These are phyloP conservation scores for Oncorhynchus gorbuscha DNA, from an alignment of 2,113 vertebrate genomes.

Conservation along the genomic window DNA sequence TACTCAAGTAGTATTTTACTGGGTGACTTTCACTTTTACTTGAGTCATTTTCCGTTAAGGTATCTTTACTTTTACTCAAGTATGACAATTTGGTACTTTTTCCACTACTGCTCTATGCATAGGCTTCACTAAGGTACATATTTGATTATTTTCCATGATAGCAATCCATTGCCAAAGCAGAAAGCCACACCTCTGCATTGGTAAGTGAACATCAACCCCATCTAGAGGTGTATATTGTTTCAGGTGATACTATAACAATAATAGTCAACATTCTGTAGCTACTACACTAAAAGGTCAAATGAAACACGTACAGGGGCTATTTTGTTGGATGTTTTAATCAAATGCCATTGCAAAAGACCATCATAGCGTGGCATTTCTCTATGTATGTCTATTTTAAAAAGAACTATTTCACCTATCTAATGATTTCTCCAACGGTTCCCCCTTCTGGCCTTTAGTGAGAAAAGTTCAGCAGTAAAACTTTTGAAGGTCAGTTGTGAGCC, in stretches of 20 bases:
- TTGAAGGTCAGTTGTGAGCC: slow-evolving; percentile 30
- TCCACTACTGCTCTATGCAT: too few relatives aligned
- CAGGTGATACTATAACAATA: not conserved
- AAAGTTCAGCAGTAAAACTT: slow-evolving; percentile 27
- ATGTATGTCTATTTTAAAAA: slow-evolving; percentile 8
- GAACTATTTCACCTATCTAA: slow-evolving; percentile 17
- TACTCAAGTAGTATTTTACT: too few relatives aligned
- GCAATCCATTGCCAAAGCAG: not conserved
- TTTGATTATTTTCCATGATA: not conserved
- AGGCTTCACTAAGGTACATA: too few relatives aligned
- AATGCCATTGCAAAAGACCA: slow-evolving; percentile 3
- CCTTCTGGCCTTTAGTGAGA: slow-evolving; percentile 16
- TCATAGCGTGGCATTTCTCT: slow-evolving; percentile 28
- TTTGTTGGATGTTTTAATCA: slow-evolving; percentile 29
- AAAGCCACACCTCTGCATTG: not conserved
- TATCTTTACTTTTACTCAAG: too few relatives aligned
- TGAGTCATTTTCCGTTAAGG: too few relatives aligned
- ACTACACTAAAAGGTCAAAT: not conserved
- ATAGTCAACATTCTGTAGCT: slow-evolving; percentile 3
- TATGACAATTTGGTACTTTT: too few relatives aligned
- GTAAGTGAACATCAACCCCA: not conserved
- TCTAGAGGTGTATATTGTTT: not conserved
- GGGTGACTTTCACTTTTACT: too few relatives aligned
- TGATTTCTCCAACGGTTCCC: slow-evolving; percentile 10
- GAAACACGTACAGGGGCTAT: not conserved